Evolutionary conservation across 1,140 invertebrate species (phyloP), one percentile per base, ranked within the genome.

Genomic region (Lepidurus apus): DNA sequence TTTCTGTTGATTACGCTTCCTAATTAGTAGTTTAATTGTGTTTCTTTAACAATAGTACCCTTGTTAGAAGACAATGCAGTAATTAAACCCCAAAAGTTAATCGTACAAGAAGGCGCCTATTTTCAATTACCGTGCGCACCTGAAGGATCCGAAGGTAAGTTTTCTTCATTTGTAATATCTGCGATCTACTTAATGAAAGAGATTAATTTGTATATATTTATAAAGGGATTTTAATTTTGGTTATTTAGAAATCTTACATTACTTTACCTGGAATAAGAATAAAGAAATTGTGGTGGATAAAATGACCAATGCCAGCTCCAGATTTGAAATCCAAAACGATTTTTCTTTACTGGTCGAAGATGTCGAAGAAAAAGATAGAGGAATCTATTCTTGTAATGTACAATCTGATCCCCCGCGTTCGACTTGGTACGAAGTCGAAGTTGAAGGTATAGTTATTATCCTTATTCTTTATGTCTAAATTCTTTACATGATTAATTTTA

Each of bases 191-290:
- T 42, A 5, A 6, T 17, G 4, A 43, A 43, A 3, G n/a, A 75
- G 13, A 21, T 1, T 34, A n/a, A 43, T 9, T 6, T 8, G 0
- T 26, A 74, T 4, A 17, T 7, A 5, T 73, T 73, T 17, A n/a
- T 73, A 75, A 75, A 75, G 26, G 5, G 11, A 1, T 5, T 5
- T 24, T 24, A 73, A n/a, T 73, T 75, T 75, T 24, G 73, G 9
- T 10, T 10, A 13, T 43, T 34, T 42, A 77, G 76, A 77, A 53
- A 77, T 77, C 45, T 24, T 77, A 8, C 21, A 77, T 24, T 77
- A 17, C 65, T 77, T 77, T 45, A 77, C 76, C n/a, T 77, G 76
- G 76, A 77, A 65, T 3, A 77, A 77, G 42, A 77, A 77, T 24
- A 26, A 65, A 3, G 76, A 53, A 6, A 7, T 77, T 43, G 34